phyloP scores from a whole-genome alignment of 2,113 vertebrate genomes.

The Anoura caudifer region DNA sequence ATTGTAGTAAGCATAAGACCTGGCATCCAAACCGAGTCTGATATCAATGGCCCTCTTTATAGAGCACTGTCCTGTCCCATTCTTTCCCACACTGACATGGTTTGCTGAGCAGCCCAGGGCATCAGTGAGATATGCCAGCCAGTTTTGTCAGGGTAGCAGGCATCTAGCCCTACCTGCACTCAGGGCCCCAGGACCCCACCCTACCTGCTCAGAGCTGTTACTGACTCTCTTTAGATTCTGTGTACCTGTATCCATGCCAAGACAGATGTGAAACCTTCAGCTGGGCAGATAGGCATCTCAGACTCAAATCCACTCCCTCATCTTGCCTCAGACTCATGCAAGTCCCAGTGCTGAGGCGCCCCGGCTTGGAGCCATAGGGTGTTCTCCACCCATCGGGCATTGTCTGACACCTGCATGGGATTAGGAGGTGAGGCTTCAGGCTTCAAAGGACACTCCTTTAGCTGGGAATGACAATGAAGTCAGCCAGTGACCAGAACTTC shows the following conservation, averaged over 20 bases:
- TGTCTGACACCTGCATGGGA: constrained; percentile 72
- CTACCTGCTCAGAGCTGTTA: background rate
- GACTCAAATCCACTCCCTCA: constrained; percentile 26
- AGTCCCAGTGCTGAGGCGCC: background rate
- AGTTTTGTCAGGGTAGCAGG: background rate
- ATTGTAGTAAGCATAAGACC: background rate
- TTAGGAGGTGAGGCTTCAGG: constrained; percentile 42
- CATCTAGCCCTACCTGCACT: background rate
- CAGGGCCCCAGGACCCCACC: background rate
- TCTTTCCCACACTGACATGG: background rate
- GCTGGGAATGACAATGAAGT: constrained; percentile 38
- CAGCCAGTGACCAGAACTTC: background rate
- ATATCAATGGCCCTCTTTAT: background rate
- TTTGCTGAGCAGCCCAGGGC: background rate
- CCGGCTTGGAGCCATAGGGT: constrained; percentile 49
- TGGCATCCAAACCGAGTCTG: background rate
- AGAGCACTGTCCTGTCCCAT: background rate
- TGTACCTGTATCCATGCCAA: background rate
- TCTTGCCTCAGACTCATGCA: background rate
- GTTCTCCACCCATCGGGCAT: constrained; percentile 64
- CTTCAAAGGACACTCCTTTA: constrained; percentile 8
- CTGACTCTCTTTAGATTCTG: background rate
- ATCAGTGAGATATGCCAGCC: background rate
- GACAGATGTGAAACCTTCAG: constrained; percentile 51
- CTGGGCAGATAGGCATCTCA: constrained; percentile 57